Conservation (phyloP, 2,113 vertebrate genomes). For the Zosterops borbonicus region DNA sequence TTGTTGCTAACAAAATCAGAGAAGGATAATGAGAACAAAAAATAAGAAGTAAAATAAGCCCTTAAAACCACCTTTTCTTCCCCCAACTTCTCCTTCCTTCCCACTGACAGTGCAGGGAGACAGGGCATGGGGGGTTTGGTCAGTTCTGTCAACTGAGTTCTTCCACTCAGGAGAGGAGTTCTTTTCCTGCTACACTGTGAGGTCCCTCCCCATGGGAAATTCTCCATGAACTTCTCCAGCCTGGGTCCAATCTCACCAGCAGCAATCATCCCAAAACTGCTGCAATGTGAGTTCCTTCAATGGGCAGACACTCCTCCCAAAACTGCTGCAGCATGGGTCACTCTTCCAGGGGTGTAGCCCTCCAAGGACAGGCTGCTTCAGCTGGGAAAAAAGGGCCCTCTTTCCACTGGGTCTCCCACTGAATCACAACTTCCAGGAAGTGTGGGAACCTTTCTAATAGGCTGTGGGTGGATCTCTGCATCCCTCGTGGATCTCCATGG, state of each 20-base stretch:
- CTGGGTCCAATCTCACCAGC: fast-evolving
- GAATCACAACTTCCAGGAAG: background rate
- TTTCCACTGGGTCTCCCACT: fast-evolving
- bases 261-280: background rate
- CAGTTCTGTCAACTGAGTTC: fast-evolving
- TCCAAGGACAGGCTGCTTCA: background rate
- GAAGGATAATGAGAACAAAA: background rate
- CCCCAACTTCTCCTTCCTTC: background rate
- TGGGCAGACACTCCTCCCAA: too few species aligned
- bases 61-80: background rate
- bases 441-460: fast-evolving
- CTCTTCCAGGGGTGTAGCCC: background rate
- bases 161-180: background rate
- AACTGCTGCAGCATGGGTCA: fast-evolving
- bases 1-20: background rate
- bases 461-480: background rate
- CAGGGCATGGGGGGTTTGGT: background rate
- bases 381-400: background rate
- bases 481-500: fast-evolving
- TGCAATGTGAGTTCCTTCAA: background rate
- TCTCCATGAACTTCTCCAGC: fast-evolving
- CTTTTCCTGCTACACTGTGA: background rate
- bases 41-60: background rate
- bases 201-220: background rate
- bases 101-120: fast-evolving